Evolutionary conservation across 2,888 invertebrate genomes (phyloP), one percentile per base, ranked within the genome.

Genomic region (Sipha maydis): DNA sequence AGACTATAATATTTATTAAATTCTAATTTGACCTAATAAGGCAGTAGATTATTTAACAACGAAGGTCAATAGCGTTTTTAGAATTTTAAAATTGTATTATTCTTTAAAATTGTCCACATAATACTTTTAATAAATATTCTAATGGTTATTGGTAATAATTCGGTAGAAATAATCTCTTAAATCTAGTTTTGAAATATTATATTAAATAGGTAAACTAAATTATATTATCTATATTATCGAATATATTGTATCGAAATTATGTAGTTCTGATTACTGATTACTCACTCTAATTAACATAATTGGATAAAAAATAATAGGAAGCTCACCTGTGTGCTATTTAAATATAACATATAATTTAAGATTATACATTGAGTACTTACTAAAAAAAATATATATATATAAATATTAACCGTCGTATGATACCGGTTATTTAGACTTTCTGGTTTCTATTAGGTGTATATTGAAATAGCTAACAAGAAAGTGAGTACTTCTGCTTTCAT

Each of bases 361-460:
- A 21, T 61, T 80, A 34, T 67, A 69, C 31, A 54, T 73, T 19
- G 31, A 83, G 56, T 73, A 48, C 9, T 67, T 67, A 69, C 28
- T 41, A 82, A 61, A 82, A 41, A 61, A 82, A 67, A 34, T 48
- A 25, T 25, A 25, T 25, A 67, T n/a, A 69, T 34, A 21, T 61
- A 56, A 11, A 56, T 73, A 73, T 73, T 34, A 73, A 38, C 31
- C 25, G 28, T 61, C 75, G 28, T 56, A 76, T 21, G 41, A 84
- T 38, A 84, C 84, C 84, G 75, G 84, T 84, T 84, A 76, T 54
- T 38, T 28, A 69, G 69, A 76, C 73, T 76, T 76, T 76, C 84
- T 38, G 56, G 84, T 84, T 84, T 76, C 61, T 48, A 77, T 77
- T 85, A 67, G 67, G 76, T 48, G 67, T 25, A 77, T 76, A 84